Percentiles rank a stretch among this genome's conserved stretches.
Evolutionary conservation across 1,140 invertebrate species (phyloP).

Genomic region (Aricia agestis): DNA sequence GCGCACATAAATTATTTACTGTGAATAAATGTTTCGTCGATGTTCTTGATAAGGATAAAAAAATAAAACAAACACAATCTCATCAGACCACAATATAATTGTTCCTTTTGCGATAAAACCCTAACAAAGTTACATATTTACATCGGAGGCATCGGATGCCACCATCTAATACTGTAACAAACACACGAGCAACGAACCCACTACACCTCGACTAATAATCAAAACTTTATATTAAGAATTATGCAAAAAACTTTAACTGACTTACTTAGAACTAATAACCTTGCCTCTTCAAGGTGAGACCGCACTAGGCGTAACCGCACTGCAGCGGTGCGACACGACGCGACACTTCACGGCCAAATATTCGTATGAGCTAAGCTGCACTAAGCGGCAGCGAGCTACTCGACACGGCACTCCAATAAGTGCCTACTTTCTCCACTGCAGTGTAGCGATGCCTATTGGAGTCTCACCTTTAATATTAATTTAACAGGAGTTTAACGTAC

Average conservation of each 20-base stretch:
- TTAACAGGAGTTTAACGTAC: neutral
- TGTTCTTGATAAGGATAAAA: slow-evolving; percentile 21
- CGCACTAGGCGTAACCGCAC: too few species aligned
- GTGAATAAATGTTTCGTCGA: too few species aligned
- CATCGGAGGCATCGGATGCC: slow-evolving; percentile 65
- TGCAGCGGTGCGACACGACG: too few species aligned
- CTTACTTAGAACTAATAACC: slow-evolving; percentile 14
- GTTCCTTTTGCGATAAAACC: slow-evolving; percentile 59
- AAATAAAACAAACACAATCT: slow-evolving; percentile 48
- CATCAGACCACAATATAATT: slow-evolving; percentile 70
- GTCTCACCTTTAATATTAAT: neutral
- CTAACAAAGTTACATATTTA: slow-evolving; percentile 70
- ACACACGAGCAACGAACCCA: slow-evolving; percentile 23
- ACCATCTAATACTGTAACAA: slow-evolving; percentile 63
- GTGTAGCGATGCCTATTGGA: too few species aligned
- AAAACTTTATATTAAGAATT: slow-evolving; percentile 17
- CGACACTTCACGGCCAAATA: too few species aligned
- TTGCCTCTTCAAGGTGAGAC: neutral
- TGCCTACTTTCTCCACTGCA: too few species aligned
- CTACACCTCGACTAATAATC: slow-evolving; percentile 16
- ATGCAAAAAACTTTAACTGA: slow-evolving; percentile 17
- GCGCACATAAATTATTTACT: too few species aligned
- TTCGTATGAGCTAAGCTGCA: too few species aligned
- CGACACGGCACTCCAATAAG: too few species aligned
- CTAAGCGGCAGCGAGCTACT: too few species aligned